phyloP scores from a whole-genome alignment of 2,797 vertebrate genomes.

The Sebastolobus altivelis region DNA sequence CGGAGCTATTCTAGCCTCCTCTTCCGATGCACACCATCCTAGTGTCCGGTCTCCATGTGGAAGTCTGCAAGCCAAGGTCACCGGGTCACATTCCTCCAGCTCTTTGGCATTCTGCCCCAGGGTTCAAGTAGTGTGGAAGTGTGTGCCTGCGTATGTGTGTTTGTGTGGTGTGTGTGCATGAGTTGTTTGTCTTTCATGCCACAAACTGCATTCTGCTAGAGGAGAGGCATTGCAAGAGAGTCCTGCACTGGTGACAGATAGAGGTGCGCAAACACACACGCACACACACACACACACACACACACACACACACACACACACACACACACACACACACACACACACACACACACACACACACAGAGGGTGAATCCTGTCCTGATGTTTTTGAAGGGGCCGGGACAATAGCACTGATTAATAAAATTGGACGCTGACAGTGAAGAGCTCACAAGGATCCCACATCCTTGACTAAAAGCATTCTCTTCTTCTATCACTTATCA shows the following conservation, averaged over 20 bases:
- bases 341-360: neutral
- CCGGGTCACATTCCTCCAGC: conserved; percentile 85
- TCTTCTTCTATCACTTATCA: conserved; percentile 31
- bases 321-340: too few species aligned
- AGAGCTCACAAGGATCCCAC: conserved; percentile 43
- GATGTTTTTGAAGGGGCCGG: conserved; percentile 1
- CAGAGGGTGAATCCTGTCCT: neutral
- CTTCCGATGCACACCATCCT: conserved; percentile 75
- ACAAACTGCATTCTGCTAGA: conserved; percentile 65
- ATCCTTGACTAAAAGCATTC: conserved; percentile 36
- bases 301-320: too few species aligned
- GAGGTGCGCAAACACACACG: conserved; percentile 29
- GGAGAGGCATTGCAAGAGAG: conserved; percentile 49
- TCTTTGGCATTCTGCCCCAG: conserved; percentile 81
- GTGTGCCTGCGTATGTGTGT: conserved; percentile 52
- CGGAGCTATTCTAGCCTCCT: conserved; percentile 83
- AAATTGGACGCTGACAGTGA: conserved; percentile 29
- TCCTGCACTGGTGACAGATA: conserved; percentile 50
- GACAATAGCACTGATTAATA: conserved; percentile 69
- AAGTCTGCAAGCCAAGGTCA: conserved; percentile 85
- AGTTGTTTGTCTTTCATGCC: conserved; percentile 70
- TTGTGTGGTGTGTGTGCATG: conserved; percentile 38
- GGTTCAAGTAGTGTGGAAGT: conserved; percentile 78
- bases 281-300: conserved; percentile 22
- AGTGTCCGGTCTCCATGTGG: conserved; percentile 80